These are phyloP conservation scores for Drosophila littoralis DNA, from an alignment of 1,140 invertebrate species.

Conservation along the genomic window DNA sequence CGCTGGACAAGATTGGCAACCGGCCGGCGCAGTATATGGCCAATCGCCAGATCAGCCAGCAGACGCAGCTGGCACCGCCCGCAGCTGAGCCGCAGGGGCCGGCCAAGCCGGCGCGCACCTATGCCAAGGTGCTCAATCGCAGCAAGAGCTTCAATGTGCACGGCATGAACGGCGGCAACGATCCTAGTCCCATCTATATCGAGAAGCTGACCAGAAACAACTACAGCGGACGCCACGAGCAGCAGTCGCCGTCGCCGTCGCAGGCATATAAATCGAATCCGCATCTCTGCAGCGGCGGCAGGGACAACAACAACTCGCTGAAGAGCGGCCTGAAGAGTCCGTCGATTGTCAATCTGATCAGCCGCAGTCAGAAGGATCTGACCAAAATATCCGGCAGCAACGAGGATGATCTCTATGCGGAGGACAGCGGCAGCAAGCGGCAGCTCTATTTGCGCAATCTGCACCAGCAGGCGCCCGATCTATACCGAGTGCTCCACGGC, in stretches of 20 bases:
- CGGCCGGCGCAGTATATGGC: not conserved
- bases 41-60: conserved; percentile 85
- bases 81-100: conserved; percentile 85
- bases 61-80: conserved; percentile 26
- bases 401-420: conserved; percentile 40
- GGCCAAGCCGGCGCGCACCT: conserved; percentile 90
- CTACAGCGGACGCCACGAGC: conserved; percentile 43
- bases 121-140: conserved; percentile 89
- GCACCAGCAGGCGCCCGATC: conserved; percentile 89
- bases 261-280: conserved; percentile 90
- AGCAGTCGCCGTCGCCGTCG: conserved; percentile 3
- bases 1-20: conserved; percentile 26
- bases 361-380: conserved; percentile 91
- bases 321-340: conserved; percentile 90
- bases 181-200: conserved; percentile 84
- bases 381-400: conserved; percentile 83
- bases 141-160: conserved; percentile 95
- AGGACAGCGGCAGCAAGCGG: conserved; percentile 87
- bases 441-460: conserved; percentile 89
- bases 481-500: conserved; percentile 88
- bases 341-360: conserved; percentile 92
- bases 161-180: conserved; percentile 85
- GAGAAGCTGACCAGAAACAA: conserved; percentile 82
- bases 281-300: conserved; percentile 88
- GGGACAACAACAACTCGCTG: conserved; percentile 85